Evolutionary conservation across 1,140 invertebrate genomes (phyloP).

Genomic region (Bombus turneri): DNA sequence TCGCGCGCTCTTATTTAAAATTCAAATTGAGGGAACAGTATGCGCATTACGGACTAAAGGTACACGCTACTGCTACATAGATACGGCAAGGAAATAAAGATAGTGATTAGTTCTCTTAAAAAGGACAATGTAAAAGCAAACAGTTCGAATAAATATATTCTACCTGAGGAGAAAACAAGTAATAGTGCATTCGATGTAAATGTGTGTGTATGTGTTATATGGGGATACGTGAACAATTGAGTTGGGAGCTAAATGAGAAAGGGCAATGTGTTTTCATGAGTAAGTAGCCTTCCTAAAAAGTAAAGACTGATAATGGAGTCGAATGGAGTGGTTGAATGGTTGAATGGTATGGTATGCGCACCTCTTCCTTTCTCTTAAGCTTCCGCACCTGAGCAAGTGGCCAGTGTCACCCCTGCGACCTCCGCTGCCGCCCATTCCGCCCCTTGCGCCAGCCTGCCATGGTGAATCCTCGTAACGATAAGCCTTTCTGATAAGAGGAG

Average conservation of each 20-base stretch:
- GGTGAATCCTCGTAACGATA: constrained; percentile 97
- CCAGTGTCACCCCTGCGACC: constrained; percentile 91
- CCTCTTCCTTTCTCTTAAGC: constrained; percentile 83
- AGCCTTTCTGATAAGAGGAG: constrained; percentile 95
- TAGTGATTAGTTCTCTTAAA: too few relatives aligned
- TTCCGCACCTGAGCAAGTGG: constrained; percentile 93
- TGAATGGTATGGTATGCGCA: constrained; percentile 81
- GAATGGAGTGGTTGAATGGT: constrained; percentile 78
- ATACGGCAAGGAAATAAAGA: too few relatives aligned
- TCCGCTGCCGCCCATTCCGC: constrained; percentile 72
- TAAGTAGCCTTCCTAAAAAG: constrained; percentile 55
- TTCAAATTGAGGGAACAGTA: too few relatives aligned
- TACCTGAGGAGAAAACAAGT: constrained; percentile 53
- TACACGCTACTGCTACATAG: too few relatives aligned
- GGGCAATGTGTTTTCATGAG: too few relatives aligned
- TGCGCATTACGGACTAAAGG: too few relatives aligned
- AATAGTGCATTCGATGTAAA: constrained; percentile 50
- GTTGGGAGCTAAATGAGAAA: too few relatives aligned
- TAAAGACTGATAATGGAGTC: constrained; percentile 68
- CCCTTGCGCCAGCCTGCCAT: constrained; percentile 87
- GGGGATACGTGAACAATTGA: neutral
- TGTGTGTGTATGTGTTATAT: neutral
- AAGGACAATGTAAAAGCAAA: too few relatives aligned
- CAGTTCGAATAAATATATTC: constrained; percentile 5
- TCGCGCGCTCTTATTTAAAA: neutral